Evolutionary conservation across 2,113 vertebrate genomes (phyloP), one percentile per base, ranked within the genome.

Genomic region (Onychorhynchus coronatus): DNA sequence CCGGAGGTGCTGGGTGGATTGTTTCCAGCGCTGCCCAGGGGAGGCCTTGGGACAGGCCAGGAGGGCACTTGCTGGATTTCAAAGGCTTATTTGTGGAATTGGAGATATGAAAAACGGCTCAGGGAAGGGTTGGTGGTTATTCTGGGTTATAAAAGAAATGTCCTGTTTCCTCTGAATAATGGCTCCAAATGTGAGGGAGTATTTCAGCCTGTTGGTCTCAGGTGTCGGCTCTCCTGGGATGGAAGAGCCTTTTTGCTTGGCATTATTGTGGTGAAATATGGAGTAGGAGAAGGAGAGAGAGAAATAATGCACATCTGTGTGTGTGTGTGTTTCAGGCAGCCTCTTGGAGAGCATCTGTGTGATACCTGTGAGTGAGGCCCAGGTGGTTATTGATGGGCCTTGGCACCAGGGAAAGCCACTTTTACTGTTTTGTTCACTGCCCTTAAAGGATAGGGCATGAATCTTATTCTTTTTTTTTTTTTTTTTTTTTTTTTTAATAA

Each of bases 71-170:
- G 86, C 37, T 1, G 3, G 84, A 89, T 95, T 96, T 91, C 70
- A 93, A 90, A 72, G 74, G 70, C 73, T 96, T 97, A 85, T 97
- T 96, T 97, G 83, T 95, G 84, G 97, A 96, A 97, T 94, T 91
- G 53, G 55, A 72, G 85, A 53, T 72, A 88, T 25, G 47, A 95
- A 75, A 81, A 93, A 90, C 33, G 35, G 39, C 81, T 95, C 85
- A 35, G 70, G 56, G 89, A 92, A 92, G 88, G 88, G 70, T 20
- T 39, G 56, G 49, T 89, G 65, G 81, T 65, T 93, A 27, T 88
- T 94, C 73, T 87, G 81, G 67, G 63, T 85, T 87, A 41, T 62
- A 42, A 93, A 91, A 74, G 83, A 59, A 74, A 61, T 90, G 28
- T 80, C 52, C 81, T 33, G 63, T 93, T 86, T 94, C 73, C n/a